Evolutionary conservation across 2,113 vertebrate genomes (phyloP), one percentile per base, ranked within the genome.

Genomic region (Nicator chloris): DNA sequence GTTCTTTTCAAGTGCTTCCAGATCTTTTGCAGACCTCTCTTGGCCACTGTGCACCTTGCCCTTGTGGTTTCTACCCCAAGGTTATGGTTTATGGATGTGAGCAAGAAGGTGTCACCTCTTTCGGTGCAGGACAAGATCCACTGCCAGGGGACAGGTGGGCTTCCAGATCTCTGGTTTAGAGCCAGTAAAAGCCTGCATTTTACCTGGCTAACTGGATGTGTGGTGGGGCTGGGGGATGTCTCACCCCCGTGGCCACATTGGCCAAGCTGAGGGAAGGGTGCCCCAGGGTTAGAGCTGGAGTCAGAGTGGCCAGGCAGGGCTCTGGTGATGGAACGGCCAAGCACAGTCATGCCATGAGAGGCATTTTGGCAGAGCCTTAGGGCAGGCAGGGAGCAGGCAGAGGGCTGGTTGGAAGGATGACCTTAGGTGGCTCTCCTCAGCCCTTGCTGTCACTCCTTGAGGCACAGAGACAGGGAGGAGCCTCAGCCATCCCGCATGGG

Each of bases 41-140:
- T 64, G 2, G 1, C 45, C 0, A 0, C 53, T 10, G 11, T 3
- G 2, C 4, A 2, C 33, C 59, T 71, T 87, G 42, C 17, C 18
- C 33, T 47, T 72, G 51, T 70, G 78, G 42, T 88, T 72, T 90
- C 39, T 35, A 15, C 40, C 44, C 22, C 1, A 6, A 44, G 57
- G 31, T 21, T 86, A 27, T 37, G 35, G 35, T 79, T 85, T 90
- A 12, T 27, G n/a, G 39, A 71, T 22, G 27, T 1, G 4, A 73
- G 47, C 72, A 56, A 47, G 44, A 78, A 78, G 33, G 33, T 2
- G 3, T 42, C 79, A 23, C 27, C 11, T 82, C 39, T 53, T 61
- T 37, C 54, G 63, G 44, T 68, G n/a, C 27, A 15, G 40, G 40
- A 33, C 1, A 13, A 44, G 40, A 39, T 82, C 37, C 4, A 1